Conservation (phyloP, 2,888 invertebrate species). For the Pachycephus smyrnensis region DNA sequence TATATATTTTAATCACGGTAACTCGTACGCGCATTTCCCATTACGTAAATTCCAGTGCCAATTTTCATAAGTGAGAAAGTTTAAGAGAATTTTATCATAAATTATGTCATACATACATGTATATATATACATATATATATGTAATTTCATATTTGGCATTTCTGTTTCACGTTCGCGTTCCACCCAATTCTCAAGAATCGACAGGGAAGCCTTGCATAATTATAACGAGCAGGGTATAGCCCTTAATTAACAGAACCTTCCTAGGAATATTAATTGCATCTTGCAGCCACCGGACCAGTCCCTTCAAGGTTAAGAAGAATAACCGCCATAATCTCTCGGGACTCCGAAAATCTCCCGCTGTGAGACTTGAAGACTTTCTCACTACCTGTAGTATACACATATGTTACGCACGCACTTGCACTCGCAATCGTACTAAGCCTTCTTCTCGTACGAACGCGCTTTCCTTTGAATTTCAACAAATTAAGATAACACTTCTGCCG, state of each 20-base stretch:
- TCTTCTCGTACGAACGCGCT: not conserved
- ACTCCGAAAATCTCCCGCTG: not conserved
- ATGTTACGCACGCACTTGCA: not conserved
- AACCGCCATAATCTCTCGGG: not conserved
- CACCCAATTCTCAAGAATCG: not conserved
- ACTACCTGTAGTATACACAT: not conserved
- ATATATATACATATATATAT: too few species aligned
- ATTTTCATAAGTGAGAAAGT: not conserved
- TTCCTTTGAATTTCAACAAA: not conserved
- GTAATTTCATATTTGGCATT: too few species aligned
- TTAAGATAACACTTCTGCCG: not conserved
- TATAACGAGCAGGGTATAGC: not conserved
- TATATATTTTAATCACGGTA: not conserved
- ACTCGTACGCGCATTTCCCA: not conserved
- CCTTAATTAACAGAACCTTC: slow-evolving; percentile 45
- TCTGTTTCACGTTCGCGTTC: too few species aligned
- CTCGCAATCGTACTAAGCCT: not conserved
- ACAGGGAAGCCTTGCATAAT: not conserved
- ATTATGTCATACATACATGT: too few species aligned
- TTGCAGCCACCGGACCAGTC: not conserved
- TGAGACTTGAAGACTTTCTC: not conserved
- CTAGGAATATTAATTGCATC: slow-evolving; percentile 47
- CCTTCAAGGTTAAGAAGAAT: not conserved
- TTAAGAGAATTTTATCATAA: not conserved
- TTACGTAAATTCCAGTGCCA: not conserved